Conservation (phyloP, 92 coral and sea anemone genomes). For the Paramuricea clavata region DNA sequence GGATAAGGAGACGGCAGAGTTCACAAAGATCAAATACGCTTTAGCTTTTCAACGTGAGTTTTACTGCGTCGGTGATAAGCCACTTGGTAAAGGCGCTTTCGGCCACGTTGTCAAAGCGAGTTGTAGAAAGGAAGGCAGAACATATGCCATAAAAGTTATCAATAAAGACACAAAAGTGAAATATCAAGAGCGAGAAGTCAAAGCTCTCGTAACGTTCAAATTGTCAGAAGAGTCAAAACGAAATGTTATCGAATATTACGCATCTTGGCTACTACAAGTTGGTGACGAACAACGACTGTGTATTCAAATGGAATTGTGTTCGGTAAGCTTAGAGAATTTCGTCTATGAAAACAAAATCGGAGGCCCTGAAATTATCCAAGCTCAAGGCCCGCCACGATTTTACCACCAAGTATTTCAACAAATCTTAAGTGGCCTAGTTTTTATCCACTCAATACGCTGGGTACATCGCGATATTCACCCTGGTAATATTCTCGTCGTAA, state of each 20-base stretch:
- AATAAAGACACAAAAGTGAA: neutral
- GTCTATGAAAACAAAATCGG: neutral
- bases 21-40: neutral
- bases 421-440: conserved; percentile 24
- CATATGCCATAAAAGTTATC: neutral
- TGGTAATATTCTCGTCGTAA: conserved; percentile 24
- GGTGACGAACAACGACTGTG: neutral
- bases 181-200: neutral
- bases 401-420: neutral
- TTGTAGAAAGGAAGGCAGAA: neutral
- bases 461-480: conserved; percentile 38
- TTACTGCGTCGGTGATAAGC: neutral
- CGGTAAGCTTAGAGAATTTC: neutral
- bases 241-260: neutral
- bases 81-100: neutral
- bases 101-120: neutral
- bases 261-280: neutral
- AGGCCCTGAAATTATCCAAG: neutral
- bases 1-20: no score
- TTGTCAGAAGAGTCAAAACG: neutral
- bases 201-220: neutral
- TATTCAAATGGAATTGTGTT: conserved; percentile 27
- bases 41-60: neutral
- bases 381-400: conserved; percentile 4
- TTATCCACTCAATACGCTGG: conserved; percentile 22